Conservation (phyloP, 2,888 invertebrate species). For the Noctua janthina region DNA sequence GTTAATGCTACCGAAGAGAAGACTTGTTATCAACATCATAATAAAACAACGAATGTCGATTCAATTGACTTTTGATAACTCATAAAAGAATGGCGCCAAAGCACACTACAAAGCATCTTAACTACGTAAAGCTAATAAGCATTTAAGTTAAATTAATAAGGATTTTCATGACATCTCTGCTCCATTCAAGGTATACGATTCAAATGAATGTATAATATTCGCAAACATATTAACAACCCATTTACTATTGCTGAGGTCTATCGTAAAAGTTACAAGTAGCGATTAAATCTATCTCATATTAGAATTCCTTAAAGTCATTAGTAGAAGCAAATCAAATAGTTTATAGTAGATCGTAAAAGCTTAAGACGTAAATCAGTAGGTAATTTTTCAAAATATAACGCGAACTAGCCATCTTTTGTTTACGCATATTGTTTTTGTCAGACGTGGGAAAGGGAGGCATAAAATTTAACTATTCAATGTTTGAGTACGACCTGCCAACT, state of each 20-base stretch:
- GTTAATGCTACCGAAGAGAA: conserved; percentile 8
- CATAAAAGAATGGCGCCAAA: not conserved
- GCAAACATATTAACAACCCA: conserved; percentile 33
- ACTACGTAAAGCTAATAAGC: not conserved
- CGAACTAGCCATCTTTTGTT: conserved; percentile 35
- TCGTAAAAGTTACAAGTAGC: conserved; percentile 46
- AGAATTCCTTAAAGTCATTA: conserved; percentile 48
- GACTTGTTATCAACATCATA: conserved; percentile 14
- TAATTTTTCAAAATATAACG: conserved; percentile 43
- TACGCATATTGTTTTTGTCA: conserved; percentile 32
- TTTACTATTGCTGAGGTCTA: not conserved
- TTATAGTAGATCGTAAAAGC: conserved; percentile 28
- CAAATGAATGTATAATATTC: conserved; percentile 2
- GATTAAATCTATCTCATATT: conserved; percentile 42
- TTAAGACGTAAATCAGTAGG: conserved; percentile 42
- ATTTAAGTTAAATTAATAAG: not conserved
- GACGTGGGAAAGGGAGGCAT: conserved; percentile 70
- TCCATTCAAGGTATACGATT: not conserved
- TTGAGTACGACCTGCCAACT: conserved; percentile 47
- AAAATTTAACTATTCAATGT: conserved; percentile 70
- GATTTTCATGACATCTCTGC: not conserved
- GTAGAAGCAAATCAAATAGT: conserved; percentile 34
- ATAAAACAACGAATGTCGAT: conserved; percentile 16
- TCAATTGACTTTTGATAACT: conserved; percentile 17
- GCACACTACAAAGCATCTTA: not conserved